Evolutionary conservation across 2,888 invertebrate species (phyloP), one percentile per base, ranked within the genome.

Genomic region (Amblyjoppa fuscipennis): DNA sequence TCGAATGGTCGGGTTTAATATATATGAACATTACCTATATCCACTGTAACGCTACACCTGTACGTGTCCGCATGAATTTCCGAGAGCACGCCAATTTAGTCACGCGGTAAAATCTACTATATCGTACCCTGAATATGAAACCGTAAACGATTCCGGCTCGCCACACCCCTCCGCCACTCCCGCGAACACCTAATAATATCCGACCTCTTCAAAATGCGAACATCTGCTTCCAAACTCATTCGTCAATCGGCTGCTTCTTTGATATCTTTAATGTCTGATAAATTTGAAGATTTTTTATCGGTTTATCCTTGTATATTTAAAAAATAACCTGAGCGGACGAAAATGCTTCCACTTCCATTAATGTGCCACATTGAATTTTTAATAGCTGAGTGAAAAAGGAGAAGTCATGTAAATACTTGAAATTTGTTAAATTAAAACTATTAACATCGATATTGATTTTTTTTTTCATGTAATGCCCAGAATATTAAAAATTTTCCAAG

Each of bases 1-100:
- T 56, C 56, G 56, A 80, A 80, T 70, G 34, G 68, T 76, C 11
- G 75, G 53, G 70, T 64, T 79, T 75, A 45, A 68, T 68, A 59
- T 79, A 73, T 74, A 69, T 79, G 31, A 66, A 76, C 66, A 51
- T 76, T 59, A 34, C 45, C 38, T 38, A 69, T 59, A 78, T 66
- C 11, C n/a, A 49, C 34, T n/a, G 1, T 6, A 56, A 68, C 38
- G 66, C 51, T 77, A 68, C 68, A 69, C 41, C 66, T 77, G 45
- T 41, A 68, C 45, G 45, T 41, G 45, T 68, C 38, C 45, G 68
- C 45, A 68, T 68, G 53, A 53, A 77, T 69, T 38, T 69, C 51
- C 38, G 25, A 41, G 16, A 34, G 16, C 74, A 59, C 74, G 49
- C 56, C 69, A 69, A 74, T 78, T 68, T 69, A 59, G 69, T 76